These are phyloP conservation scores for Pantala flavescens DNA, from an alignment of 1,140 invertebrate species.

Conservation along the genomic window DNA sequence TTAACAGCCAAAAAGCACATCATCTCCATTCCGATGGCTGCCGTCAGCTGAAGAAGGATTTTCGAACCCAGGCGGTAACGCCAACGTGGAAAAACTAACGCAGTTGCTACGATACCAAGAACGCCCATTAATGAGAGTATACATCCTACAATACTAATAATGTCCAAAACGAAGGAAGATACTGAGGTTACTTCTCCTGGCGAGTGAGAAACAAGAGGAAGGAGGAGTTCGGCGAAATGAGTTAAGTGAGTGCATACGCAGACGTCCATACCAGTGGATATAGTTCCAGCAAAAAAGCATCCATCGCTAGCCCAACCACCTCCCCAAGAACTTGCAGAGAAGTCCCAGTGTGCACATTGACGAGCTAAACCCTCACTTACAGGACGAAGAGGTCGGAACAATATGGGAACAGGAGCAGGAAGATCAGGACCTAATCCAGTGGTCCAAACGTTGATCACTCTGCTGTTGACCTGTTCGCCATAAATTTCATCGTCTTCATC, in stretches of 20 bases:
- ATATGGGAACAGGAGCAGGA: neutral
- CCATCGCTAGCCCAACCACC: constrained; percentile 17
- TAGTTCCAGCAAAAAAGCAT: constrained; percentile 14
- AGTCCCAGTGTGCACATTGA: constrained; percentile 20
- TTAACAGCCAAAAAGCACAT: constrained; percentile 10
- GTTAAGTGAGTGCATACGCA: constrained; percentile 20
- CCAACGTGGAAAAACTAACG: constrained; percentile 14
- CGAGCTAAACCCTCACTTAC: neutral
- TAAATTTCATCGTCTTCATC: neutral
- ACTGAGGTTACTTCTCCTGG: neutral
- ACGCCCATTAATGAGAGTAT: constrained; percentile 16
- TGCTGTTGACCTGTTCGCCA: neutral
- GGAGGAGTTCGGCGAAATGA: constrained; percentile 17
- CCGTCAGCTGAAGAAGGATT: constrained; percentile 14
- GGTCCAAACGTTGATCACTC: neutral
- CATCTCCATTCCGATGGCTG: constrained; percentile 19
- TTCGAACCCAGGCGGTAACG: constrained; percentile 9
- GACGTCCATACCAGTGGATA: constrained; percentile 11
- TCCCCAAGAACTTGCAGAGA: constrained; percentile 15
- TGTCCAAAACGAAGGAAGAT: neutral
- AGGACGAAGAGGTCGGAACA: neutral
- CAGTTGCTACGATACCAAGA: constrained; percentile 11
- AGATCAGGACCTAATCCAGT: neutral
- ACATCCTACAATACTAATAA: constrained; percentile 18
- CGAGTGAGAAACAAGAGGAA: neutral